A percentile compares a stretch with the other conserved stretches of the same genome.
phyloP scores from a whole-genome alignment of 2,888 invertebrate genomes.

The Pollenia angustigena region DNA sequence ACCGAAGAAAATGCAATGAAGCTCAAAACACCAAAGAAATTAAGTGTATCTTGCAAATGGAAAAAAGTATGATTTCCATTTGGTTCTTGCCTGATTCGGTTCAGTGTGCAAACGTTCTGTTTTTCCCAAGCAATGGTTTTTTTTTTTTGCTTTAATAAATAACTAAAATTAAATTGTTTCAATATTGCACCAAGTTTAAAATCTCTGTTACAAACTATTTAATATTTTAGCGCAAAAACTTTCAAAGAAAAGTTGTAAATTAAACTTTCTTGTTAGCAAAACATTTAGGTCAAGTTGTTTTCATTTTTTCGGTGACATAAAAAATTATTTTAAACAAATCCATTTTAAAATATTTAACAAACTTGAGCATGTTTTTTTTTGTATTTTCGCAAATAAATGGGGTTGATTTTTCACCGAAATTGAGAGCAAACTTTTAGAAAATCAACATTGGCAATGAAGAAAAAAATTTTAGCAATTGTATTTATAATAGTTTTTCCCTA shows the following conservation, averaged over 20 bases:
- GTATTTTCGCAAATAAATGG: too few species aligned
- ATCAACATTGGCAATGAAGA: too few species aligned
- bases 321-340: conserved; percentile 4
- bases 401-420: too few species aligned
- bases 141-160: conserved; percentile 14
- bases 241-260: conserved; percentile 21
- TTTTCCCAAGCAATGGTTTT: neutral
- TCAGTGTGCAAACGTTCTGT: conserved; percentile 21
- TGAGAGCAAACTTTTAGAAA: too few species aligned
- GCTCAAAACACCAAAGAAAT: conserved; percentile 43
- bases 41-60: conserved; percentile 50
- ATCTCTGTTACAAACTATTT: conserved; percentile 44
- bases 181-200: conserved; percentile 19
- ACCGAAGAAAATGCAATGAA: conserved; percentile 16
- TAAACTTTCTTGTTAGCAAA: conserved; percentile 23
- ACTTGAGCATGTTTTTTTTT: neutral
- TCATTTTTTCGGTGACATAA: neutral
- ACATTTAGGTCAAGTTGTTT: conserved; percentile 23
- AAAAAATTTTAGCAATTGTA: too few species aligned
- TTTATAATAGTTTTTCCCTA: too few species aligned
- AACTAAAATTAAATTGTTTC: conserved; percentile 47
- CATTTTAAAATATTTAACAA: neutral
- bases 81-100: conserved; percentile 19
- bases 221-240: conserved; percentile 48
- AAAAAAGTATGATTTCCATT: neutral